Percentiles rank a stretch among this genome's conserved stretches.
Conservation (phyloP, 2,113 vertebrate species). For the Ceyx margarethae region DNA sequence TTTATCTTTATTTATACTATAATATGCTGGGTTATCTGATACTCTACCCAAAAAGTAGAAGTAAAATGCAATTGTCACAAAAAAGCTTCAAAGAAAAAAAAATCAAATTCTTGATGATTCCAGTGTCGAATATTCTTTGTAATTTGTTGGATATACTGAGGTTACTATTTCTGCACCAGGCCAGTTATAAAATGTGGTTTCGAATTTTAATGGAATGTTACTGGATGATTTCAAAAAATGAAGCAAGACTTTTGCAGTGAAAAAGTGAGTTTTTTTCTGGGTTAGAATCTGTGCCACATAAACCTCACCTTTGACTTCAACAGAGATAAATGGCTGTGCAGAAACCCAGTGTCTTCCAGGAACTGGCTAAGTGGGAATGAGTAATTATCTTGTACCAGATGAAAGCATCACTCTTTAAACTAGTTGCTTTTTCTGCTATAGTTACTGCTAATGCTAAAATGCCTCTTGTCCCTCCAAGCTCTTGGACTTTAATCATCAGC, state of each 20-base stretch:
- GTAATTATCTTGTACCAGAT: neutral
- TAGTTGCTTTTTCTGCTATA: neutral
- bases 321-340: neutral
- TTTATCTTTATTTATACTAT: neutral
- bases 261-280: neutral
- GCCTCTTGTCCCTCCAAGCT: neutral
- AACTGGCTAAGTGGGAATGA: neutral
- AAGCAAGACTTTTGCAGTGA: neutral
- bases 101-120: neutral
- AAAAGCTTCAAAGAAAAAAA: neutral
- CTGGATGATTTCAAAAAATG: neutral
- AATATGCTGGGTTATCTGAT: neutral
- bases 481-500: neutral
- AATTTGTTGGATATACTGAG: neutral
- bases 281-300: neutral
- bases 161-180: neutral
- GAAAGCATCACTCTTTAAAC: neutral
- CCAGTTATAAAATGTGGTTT: neutral
- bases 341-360: neutral
- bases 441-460: neutral
- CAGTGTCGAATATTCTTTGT: neutral
- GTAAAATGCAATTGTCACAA: neutral
- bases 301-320: neutral
- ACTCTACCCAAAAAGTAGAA: neutral
- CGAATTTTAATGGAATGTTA: neutral